phyloP scores from a whole-genome alignment of 2,113 vertebrate genomes.

The Antechinus stuartii region DNA sequence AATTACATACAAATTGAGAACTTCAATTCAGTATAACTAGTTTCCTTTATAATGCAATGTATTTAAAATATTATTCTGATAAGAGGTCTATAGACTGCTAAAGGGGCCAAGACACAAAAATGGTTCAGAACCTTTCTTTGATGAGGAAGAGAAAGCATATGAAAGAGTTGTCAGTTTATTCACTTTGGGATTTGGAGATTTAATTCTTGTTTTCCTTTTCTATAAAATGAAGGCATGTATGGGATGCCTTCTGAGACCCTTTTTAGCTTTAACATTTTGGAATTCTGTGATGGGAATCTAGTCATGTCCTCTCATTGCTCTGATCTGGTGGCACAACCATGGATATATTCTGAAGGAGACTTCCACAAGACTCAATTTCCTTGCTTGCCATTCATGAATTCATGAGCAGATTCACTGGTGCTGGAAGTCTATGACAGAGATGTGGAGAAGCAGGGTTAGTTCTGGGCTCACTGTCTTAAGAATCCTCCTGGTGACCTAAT shows the following conservation, averaged over 20 bases:
- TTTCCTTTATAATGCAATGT: not conserved
- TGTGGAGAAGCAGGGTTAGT: not conserved
- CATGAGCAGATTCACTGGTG: not conserved
- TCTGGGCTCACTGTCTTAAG: not conserved
- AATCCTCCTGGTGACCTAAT: not conserved
- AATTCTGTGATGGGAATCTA: not conserved
- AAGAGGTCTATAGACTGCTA: not conserved
- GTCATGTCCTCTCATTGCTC: not conserved
- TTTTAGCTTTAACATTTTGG: not conserved
- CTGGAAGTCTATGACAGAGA: not conserved
- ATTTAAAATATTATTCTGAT: not conserved
- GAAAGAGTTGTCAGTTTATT: not conserved
- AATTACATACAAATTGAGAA: not conserved
- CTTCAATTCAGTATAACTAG: not conserved
- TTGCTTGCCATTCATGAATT: not conserved
- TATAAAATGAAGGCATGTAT: not conserved
- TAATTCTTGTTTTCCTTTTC: not conserved
- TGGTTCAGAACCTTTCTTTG: not conserved
- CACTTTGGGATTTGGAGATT: not conserved
- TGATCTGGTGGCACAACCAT: not conserved
- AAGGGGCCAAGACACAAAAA: not conserved
- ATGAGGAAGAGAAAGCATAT: not conserved
- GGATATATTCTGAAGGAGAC: not conserved
- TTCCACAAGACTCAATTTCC: not conserved
- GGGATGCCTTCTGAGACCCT: not conserved